Conservation (phyloP, 2,113 vertebrate species). For the Semnornis frantzii region DNA sequence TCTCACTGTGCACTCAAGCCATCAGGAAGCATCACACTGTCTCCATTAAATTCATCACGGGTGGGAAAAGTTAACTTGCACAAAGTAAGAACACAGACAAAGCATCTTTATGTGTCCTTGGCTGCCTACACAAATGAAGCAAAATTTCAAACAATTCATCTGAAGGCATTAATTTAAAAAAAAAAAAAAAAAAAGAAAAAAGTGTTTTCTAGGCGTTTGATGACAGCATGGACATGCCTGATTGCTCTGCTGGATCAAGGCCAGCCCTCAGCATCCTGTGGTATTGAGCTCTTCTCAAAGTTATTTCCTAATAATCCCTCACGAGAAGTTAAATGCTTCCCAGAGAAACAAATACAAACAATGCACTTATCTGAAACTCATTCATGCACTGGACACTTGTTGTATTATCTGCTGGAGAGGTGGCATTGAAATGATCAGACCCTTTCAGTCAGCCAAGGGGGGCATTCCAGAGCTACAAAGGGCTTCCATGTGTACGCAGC, state of each 20-base stretch:
- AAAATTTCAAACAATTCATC: not conserved
- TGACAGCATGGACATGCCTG: not conserved
- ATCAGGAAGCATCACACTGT: no score
- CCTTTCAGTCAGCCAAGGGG: not conserved
- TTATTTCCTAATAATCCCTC: not conserved
- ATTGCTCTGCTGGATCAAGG: not conserved
- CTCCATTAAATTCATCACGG: no score
- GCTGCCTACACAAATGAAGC: not conserved
- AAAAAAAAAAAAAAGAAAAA: not conserved
- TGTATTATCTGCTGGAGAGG: not conserved
- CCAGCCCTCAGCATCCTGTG: not conserved
- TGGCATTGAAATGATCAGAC: not conserved
- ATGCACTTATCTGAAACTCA: not conserved
- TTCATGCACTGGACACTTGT: not conserved
- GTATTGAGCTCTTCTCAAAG: not conserved
- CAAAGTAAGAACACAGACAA: not conserved
- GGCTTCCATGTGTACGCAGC: not conserved
- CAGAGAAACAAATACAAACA: not conserved
- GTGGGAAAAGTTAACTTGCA: not conserved
- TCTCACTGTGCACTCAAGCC: no score
- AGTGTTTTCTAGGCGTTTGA: not conserved
- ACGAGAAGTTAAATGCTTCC: constrained; percentile 4
- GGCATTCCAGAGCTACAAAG: not conserved
- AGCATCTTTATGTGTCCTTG: not conserved
- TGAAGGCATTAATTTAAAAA: not conserved